Conservation (phyloP, 2,797 vertebrate genomes). For the Poeciliopsis presidionis region DNA sequence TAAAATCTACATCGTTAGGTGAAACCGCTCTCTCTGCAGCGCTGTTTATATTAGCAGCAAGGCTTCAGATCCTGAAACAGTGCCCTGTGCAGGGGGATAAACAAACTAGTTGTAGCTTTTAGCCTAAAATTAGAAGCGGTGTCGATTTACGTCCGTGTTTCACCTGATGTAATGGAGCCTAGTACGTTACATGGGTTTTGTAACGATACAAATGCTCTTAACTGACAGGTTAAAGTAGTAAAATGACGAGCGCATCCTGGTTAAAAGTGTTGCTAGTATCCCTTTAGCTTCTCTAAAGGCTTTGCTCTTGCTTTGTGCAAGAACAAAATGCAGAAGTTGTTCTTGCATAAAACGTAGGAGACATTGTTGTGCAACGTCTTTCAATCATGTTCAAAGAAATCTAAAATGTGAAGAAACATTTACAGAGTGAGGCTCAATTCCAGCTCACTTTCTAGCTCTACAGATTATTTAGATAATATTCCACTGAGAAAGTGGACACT, state of each 20-base stretch:
- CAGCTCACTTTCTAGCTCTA: neutral
- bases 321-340: neutral
- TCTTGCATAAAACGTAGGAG: neutral
- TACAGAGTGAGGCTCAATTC: neutral
- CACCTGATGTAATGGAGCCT: neutral
- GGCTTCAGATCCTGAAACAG: neutral
- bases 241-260: neutral
- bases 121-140: neutral
- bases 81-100: neutral
- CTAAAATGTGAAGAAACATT: neutral
- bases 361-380: neutral
- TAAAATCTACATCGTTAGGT: neutral
- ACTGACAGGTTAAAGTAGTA: neutral
- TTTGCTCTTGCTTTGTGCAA: too few relatives aligned
- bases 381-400: neutral
- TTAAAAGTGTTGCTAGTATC: neutral
- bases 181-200: neutral
- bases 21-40: conserved; percentile 13
- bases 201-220: neutral
- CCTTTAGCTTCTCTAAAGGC: neutral
- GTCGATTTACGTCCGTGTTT: neutral
- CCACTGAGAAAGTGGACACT: neutral
- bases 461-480: neutral
- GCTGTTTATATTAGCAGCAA: neutral
- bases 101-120: neutral